Evolutionary conservation across 64 coral and sea anemone species (phyloP).

Genomic region (Stichodactyla helianthus): DNA sequence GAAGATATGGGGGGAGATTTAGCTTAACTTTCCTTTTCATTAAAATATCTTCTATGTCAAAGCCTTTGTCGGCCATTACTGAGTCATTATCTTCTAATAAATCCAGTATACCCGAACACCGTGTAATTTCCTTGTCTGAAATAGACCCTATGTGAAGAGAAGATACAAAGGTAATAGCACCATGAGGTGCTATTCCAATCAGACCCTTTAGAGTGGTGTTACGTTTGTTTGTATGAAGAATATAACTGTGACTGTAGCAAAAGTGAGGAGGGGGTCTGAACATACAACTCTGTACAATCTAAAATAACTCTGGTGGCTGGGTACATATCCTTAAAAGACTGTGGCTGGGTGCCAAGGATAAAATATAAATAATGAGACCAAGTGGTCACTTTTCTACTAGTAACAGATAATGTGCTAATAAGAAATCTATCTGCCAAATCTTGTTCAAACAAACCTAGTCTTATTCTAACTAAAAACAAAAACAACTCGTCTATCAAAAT

Average conservation of each 20-base stretch:
- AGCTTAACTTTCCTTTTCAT: conserved; percentile 6
- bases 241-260: conserved; percentile 51
- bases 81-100: conserved; percentile 39
- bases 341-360: conserved; percentile 44
- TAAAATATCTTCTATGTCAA: conserved; percentile 54
- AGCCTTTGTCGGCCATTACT: conserved; percentile 55
- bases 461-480: conserved; percentile 39
- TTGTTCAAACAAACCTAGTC: conserved; percentile 59
- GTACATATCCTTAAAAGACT: conserved; percentile 31
- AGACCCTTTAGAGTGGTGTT: conserved; percentile 33
- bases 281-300: conserved; percentile 49
- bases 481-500: conserved; percentile 43
- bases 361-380: conserved; percentile 52
- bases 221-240: conserved; percentile 48
- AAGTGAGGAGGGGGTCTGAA: conserved; percentile 48
- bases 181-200: conserved; percentile 48
- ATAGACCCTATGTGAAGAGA: conserved; percentile 42
- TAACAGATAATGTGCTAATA: conserved; percentile 43
- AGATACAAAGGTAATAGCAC: conserved; percentile 56
- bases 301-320: conserved; percentile 42
- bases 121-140: conserved; percentile 59
- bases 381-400: conserved; percentile 44
- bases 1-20: conserved; percentile 38
- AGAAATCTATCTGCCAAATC: conserved; percentile 55
- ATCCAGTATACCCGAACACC: conserved; percentile 43